Evolutionary conservation across 2,888 invertebrate species (phyloP), one percentile per base, ranked within the genome.

Genomic region (Agrenia bidenticulata): DNA sequence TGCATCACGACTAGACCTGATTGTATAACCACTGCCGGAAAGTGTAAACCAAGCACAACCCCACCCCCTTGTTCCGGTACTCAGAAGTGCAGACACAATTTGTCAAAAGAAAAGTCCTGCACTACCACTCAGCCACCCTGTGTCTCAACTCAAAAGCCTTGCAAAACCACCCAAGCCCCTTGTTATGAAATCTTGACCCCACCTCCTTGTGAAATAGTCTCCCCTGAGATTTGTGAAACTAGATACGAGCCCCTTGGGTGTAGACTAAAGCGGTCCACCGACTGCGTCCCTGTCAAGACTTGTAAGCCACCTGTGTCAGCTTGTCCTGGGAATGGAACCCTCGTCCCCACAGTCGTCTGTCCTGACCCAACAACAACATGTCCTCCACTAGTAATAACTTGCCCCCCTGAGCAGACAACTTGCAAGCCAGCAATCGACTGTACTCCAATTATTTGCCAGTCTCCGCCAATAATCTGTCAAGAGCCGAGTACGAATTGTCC

Each of bases 361-460:
- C 23, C 23, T 23, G 51, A 51, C 5, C 11, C 51, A 9, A 51
- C 7, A 2, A 32, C 32, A 32, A 19, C 21, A 5, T 51, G 51
- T 24, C 23, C 23, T 5, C 23, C 21, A 4, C 51, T 23, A 15
- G 15, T 15, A 4, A 51, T 23, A 13, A 7, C 23, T 51, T 51
- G 51, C 23, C 21, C 51, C 19, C 51, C 51, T 23, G 4, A 19
- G 23, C 2, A 7, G 15, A 51, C 51, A 11, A 51, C 51, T 4
- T 51, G 51, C 24, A 51, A 23, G 15, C 51, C 51, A 4, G 5
- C 24, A 7, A 51, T 51, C 51, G 51, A 51, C 15, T 51, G 51
- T 23, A 23, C 51, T 23, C 51, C 51, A 4, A 23, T 51, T 4
- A 23, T 23, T 15, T 51, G 51, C 51, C 21, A 21, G 24, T 51